Evolutionary conservation across 2,888 invertebrate species (phyloP).

Genomic region (Mesorhabditis spiculigera): DNA sequence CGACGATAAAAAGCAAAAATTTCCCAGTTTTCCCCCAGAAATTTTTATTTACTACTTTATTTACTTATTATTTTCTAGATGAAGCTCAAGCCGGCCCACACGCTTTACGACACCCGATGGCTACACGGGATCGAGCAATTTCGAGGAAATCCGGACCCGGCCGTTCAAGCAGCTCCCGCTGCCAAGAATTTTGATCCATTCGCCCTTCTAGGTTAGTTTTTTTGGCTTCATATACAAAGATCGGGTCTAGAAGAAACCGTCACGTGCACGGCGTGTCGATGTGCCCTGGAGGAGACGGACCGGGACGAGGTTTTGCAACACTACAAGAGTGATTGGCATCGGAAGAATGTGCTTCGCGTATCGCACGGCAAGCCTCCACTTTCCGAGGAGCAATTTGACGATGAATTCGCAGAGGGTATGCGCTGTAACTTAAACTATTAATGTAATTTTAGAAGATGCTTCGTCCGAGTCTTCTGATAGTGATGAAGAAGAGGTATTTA

Average conservation of each 20-base stretch:
- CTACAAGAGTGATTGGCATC: constrained; percentile 4
- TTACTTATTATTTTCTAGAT: not conserved
- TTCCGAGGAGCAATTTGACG: not conserved
- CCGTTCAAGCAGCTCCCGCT: not conserved
- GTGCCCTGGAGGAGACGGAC: not conserved
- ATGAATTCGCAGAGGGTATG: not conserved
- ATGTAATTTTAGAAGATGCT: not conserved
- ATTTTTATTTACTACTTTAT: not conserved
- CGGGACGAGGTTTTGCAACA: not conserved
- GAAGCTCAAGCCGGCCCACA: not conserved
- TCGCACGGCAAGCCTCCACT: not conserved
- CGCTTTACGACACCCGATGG: not conserved
- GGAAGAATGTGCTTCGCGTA: not conserved
- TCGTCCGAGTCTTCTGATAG: not conserved
- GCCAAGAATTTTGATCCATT: not conserved
- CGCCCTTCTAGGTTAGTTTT: not conserved
- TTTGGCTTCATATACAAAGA: not conserved
- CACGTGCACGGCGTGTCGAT: constrained; percentile 2
- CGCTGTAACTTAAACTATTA: not conserved
- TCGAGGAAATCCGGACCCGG: not conserved
- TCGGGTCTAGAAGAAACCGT: not conserved
- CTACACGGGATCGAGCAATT: not conserved
- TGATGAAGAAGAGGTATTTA: not conserved
- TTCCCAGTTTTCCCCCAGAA: not conserved
- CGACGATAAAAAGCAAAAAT: not conserved